Evolutionary conservation across 2,888 invertebrate genomes (phyloP).

Genomic region (Ophioninae sp.): DNA sequence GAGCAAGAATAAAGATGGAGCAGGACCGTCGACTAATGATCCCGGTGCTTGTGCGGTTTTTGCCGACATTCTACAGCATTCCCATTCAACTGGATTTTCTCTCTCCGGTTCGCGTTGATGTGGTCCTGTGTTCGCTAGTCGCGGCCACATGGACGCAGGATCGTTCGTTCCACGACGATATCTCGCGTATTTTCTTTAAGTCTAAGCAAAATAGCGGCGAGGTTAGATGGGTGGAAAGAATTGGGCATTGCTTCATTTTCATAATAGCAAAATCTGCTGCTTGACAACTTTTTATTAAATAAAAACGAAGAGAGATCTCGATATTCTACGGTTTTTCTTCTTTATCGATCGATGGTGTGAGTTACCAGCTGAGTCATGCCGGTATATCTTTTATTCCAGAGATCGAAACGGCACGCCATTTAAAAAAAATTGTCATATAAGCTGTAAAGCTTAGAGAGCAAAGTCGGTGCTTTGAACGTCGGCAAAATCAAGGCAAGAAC

Average conservation of each 20-base stretch:
- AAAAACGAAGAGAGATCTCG: not conserved
- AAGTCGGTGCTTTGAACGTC: too few species aligned
- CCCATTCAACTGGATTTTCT: constrained; percentile 77
- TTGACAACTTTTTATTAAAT: not conserved
- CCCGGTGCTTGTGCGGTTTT: constrained; percentile 78
- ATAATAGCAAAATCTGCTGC: not conserved
- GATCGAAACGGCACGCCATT: not conserved
- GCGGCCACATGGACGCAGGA: not conserved
- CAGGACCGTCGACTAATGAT: constrained; percentile 79
- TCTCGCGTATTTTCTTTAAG: not conserved
- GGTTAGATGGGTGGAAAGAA: not conserved
- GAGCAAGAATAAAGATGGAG: constrained; percentile 41
- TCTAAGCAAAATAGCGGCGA: not conserved
- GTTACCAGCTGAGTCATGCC: not conserved
- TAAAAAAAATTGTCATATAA: not conserved
- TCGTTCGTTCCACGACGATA: constrained; percentile 43
- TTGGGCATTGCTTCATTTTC: not conserved
- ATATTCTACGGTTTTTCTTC: not conserved
- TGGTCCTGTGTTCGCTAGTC: constrained; percentile 22
- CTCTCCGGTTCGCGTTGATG: constrained; percentile 23
- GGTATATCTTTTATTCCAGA: not conserved
- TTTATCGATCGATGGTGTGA: not conserved
- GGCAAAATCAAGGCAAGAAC: too few species aligned
- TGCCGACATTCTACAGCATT: constrained; percentile 81
- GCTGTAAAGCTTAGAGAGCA: too few species aligned